phyloP scores from a whole-genome alignment of 2,797 vertebrate species.

The Sebastes trivittatus region DNA sequence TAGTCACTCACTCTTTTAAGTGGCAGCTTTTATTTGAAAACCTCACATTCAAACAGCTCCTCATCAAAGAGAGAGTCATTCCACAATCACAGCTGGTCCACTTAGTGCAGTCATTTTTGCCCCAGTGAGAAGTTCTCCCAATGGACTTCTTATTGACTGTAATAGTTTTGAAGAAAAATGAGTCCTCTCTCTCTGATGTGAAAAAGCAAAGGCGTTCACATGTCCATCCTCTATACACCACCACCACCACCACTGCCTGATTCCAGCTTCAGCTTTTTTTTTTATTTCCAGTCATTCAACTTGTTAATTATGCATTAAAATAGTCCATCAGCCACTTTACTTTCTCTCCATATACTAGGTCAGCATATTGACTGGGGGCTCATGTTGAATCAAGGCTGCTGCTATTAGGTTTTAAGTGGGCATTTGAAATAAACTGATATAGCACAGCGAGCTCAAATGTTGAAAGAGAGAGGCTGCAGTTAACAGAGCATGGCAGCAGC shows the following conservation, averaged over 20 bases:
- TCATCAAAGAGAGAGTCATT: background rate
- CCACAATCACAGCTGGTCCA: background rate
- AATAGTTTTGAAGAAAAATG: background rate
- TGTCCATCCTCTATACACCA: background rate
- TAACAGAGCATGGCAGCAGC: background rate
- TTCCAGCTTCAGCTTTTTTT: constrained; percentile 7
- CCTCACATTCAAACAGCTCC: background rate
- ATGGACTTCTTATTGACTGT: background rate
- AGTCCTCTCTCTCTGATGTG: background rate
- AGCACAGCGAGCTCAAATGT: background rate
- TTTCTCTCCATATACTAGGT: constrained; percentile 15
- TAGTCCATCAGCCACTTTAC: background rate
- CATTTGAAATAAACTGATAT: constrained; percentile 17
- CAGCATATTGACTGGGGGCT: constrained; percentile 23
- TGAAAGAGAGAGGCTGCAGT: background rate
- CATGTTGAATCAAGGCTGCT: constrained; percentile 5
- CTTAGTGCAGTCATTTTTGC: background rate
- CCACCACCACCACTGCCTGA: constrained; percentile 4
- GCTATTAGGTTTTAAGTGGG: constrained; percentile 4
- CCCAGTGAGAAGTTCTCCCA: background rate
- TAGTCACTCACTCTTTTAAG: background rate
- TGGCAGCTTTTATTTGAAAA: background rate
- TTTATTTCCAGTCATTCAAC: constrained; percentile 5
- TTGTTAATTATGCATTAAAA: constrained; percentile 51
- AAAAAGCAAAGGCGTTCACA: background rate